Percentiles rank a stretch among this genome's conserved stretches.
phyloP scores from a whole-genome alignment of 2,113 vertebrate genomes.

The Craseonycteris thonglongyai region DNA sequence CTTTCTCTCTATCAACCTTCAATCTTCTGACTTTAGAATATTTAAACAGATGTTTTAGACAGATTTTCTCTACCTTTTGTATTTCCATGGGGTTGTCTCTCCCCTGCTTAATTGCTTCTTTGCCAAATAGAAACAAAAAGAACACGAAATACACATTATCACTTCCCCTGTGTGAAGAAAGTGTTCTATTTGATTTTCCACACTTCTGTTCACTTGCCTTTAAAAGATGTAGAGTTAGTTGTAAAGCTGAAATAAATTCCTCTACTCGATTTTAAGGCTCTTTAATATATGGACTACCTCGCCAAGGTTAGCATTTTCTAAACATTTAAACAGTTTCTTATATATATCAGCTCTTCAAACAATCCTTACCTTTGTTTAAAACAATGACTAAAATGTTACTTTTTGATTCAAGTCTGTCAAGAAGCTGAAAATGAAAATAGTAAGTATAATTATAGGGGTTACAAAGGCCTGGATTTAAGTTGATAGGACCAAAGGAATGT shows the following conservation, averaged over 20 bases:
- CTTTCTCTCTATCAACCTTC: slow-evolving; percentile 35
- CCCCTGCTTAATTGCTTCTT: slow-evolving; percentile 50
- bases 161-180: slow-evolving; percentile 17
- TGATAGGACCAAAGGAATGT: not conserved
- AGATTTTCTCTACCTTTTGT: slow-evolving; percentile 14
- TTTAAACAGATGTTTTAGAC: slow-evolving; percentile 55
- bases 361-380: not conserved
- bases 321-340: not conserved
- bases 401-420: not conserved
- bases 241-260: not conserved
- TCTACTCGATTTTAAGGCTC: not conserved
- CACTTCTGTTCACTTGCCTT: not conserved
- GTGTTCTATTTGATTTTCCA: not conserved
- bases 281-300: not conserved
- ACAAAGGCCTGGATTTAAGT: not conserved
- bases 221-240: not conserved
- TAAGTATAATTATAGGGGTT: not conserved
- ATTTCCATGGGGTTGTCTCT: slow-evolving; percentile 44
- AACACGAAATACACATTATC: not conserved
- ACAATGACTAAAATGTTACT: not conserved
- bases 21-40: slow-evolving; percentile 47
- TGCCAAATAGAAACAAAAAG: not conserved
- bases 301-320: not conserved
- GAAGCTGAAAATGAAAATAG: not conserved
- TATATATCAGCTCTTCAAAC: not conserved